Evolutionary conservation across 2,113 vertebrate genomes (phyloP).

Genomic region (Galemys pyrenaicus): DNA sequence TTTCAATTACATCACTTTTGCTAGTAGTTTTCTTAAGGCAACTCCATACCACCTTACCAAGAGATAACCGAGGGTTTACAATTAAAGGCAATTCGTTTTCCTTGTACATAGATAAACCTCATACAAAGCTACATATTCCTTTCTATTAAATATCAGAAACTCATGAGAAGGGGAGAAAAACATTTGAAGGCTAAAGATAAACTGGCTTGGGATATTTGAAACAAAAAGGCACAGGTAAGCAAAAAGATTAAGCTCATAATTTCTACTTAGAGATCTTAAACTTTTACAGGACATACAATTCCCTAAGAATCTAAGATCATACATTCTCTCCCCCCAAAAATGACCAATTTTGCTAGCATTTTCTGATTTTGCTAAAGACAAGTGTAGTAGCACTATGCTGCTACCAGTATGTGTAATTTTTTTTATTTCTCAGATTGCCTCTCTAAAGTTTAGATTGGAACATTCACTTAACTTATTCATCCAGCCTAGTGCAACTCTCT

Average conservation of each 20-base stretch:
- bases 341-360: background rate
- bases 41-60: background rate
- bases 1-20: constrained; percentile 2
- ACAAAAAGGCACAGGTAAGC: background rate
- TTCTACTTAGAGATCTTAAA: background rate
- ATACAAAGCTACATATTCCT: background rate
- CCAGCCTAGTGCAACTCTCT: background rate
- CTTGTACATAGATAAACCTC: background rate
- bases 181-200: background rate
- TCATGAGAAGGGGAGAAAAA: background rate
- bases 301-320: background rate
- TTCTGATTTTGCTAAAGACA: background rate
- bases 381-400: background rate
- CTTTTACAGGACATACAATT: background rate
- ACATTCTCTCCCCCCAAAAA: too few species aligned
- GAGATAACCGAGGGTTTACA: constrained; percentile 30
- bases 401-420: background rate
- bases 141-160: background rate
- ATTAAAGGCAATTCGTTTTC: background rate
- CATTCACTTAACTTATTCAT: background rate
- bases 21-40: background rate
- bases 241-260: background rate
- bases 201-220: background rate
- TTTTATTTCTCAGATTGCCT: too few species aligned
- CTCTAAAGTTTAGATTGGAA: background rate